These are phyloP conservation scores for Aspidoscelis tigris DNA, from an alignment of 2,113 vertebrate species.

Conservation along the genomic window DNA sequence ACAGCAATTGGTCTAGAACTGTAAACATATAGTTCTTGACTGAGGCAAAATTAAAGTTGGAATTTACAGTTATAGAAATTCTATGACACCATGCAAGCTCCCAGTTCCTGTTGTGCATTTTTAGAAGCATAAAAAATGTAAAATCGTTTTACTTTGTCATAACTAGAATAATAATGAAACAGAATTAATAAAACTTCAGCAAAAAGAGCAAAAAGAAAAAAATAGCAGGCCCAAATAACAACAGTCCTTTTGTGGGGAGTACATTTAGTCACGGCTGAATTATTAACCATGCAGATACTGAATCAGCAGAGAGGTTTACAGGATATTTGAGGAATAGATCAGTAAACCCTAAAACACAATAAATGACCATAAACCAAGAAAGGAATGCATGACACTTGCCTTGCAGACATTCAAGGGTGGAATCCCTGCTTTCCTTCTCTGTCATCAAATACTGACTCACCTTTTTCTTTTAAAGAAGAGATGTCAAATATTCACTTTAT, in stretches of 20 bases:
- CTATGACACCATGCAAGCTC: background rate
- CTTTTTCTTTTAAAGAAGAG: conserved; percentile 50
- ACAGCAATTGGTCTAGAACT: too few species aligned
- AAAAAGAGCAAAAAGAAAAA: background rate
- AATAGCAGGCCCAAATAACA: too few species aligned
- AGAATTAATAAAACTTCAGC: background rate
- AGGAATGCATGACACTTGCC: background rate
- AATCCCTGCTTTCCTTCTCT: background rate
- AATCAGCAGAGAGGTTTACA: background rate
- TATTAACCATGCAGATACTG: background rate
- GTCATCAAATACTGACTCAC: conserved; percentile 47
- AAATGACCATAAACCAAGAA: background rate
- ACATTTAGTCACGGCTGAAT: too few species aligned
- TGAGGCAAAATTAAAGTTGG: background rate
- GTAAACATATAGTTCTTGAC: background rate
- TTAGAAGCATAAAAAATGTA: background rate
- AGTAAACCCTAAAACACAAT: background rate
- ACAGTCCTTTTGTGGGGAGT: too few species aligned
- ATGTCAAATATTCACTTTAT: background rate
- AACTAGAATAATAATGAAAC: background rate
- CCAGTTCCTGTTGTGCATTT: background rate
- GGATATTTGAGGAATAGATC: background rate
- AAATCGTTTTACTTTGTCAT: background rate
- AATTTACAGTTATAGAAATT: background rate
- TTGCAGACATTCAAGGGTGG: conserved; percentile 3